Base-by-base conservation (phyloP, 1,140 invertebrate genomes). In the Papilio helenus region DNA sequence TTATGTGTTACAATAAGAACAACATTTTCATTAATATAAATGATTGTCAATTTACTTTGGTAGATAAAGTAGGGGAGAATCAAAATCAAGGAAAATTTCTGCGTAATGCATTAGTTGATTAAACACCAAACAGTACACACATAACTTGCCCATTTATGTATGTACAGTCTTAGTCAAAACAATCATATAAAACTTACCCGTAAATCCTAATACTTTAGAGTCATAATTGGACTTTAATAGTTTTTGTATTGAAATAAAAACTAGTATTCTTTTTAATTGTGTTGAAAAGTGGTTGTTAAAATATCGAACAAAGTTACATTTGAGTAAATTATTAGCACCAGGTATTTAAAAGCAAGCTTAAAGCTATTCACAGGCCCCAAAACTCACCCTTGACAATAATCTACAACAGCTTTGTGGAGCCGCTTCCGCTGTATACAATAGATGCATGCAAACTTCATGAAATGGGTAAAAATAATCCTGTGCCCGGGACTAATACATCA, bases 391-490 rank as follows among this genome's bases (percentile, higher is more conserved):
- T 76, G 82, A 89, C 84, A 91, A 89, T 89, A 88, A 92, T 91
- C 89, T 83, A 76, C 42, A 84, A 84, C 83, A 82, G 87, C 92
- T 93, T 94, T 94, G 92, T 90, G 81, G 84, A 76, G 88, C 91
- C 92, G 91, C 92, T 94, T 94, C 93, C 93, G 93, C 82, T 82
- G 79, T 76, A 73, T 79, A 94, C 93, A 94, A 94, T 93, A 89
- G 93, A 88, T 88, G 91, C 93, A 92, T 92, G 92, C 90, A 90
- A 93, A 94, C 91, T 93, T 93, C 82, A 89, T 92, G 91, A 93
- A 93, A 94, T 90, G 92, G 92, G 90, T 92, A 93, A 92, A 94
- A 92, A 94, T 94, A 94, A 94, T 94, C 92, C 89, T 85, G 88
- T 87, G 83, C 86, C 87, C 84, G 79, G 86, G 86, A 81, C 90